Base-by-base conservation (phyloP, 2,113 vertebrate genomes). In the Meles meles region DNA sequence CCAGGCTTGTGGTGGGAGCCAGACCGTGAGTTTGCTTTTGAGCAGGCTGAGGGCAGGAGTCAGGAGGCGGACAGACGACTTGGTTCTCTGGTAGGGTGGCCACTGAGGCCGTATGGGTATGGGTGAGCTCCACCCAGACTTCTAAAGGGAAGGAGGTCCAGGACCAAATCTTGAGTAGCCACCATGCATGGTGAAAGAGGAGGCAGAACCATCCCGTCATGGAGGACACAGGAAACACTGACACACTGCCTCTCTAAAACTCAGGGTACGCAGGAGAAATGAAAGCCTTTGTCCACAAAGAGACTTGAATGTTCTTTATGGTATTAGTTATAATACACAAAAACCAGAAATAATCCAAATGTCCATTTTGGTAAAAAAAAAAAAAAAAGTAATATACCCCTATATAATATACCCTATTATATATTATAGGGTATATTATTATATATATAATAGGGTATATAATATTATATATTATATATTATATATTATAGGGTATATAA, bases 161-260 rank as follows among this genome's bases (percentile, higher is more conserved):
- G 47, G 59, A 47, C 44, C 67, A 34, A 88, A 39, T 44, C n/a
- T n/a, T n/a, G n/a, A n/a, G n/a, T n/a, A n/a, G n/a, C n/a, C n/a
- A n/a, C n/a, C n/a, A n/a, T n/a, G n/a, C n/a, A 7, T 0, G 8
- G 57, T 23, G 11, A 17, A 65, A 37, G 76, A n/a, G 0, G 29
- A 21, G 31, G 39, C 18, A 18, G 39, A 39, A 39, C 42, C 27
- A 63, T 1, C 7, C 49, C n/a, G 1, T 20, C 27, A 6, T 0
- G 1, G 39, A 2, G 69, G 81, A 61, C 0, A 34, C 7, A 11
- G 34, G 25, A 57, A 72, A 17, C 12, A 55, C 59, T 0, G 8
- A 42, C 44, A 55, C 20, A 29, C 67, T 3, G 15, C 5, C 1
- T 39, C 63, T 69, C 72, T 27, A 29, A 44, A 44, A 15, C 61